phyloP scores from a whole-genome alignment of 2,797 vertebrate genomes.

The Typhlichthys eigenmanni region DNA sequence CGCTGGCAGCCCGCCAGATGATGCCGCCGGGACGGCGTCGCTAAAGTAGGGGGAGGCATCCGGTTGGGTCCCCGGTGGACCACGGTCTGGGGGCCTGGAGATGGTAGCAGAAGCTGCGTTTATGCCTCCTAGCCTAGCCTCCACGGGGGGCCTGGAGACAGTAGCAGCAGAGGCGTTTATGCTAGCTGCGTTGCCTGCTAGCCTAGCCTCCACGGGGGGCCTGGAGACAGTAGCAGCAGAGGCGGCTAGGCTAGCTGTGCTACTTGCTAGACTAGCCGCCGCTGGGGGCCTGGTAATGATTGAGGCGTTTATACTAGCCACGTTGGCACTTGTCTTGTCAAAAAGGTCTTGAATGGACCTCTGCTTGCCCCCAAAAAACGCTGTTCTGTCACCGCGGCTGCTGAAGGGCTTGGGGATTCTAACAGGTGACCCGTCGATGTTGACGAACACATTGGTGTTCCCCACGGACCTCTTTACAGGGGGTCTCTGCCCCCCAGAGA shows the following conservation, averaged over 20 bases:
- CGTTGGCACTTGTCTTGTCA: conserved; percentile 5
- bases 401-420: conserved; percentile 58
- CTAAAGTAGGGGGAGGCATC: conserved; percentile 37
- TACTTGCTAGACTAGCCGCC: neutral
- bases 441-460: conserved; percentile 75
- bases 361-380: conserved; percentile 46
- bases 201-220: neutral
- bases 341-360: conserved; percentile 70
- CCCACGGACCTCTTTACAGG: conserved; percentile 71
- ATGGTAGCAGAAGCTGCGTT: conserved; percentile 1
- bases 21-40: neutral
- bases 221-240: neutral
- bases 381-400: conserved; percentile 1
- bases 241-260: neutral
- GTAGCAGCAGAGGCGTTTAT: neutral
- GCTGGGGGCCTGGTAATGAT: neutral
- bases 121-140: neutral
- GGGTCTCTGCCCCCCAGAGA: conserved; percentile 8
- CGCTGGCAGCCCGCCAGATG: neutral
- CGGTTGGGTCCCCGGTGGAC: conserved; percentile 13
- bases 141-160: neutral
- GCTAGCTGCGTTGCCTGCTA: too few relatives aligned
- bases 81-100: conserved; percentile 5
- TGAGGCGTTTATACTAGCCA: neutral
- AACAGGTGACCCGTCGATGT: conserved; percentile 77